Conservation (phyloP, 2,113 vertebrate genomes). For the Paradoxurus hermaphroditus region DNA sequence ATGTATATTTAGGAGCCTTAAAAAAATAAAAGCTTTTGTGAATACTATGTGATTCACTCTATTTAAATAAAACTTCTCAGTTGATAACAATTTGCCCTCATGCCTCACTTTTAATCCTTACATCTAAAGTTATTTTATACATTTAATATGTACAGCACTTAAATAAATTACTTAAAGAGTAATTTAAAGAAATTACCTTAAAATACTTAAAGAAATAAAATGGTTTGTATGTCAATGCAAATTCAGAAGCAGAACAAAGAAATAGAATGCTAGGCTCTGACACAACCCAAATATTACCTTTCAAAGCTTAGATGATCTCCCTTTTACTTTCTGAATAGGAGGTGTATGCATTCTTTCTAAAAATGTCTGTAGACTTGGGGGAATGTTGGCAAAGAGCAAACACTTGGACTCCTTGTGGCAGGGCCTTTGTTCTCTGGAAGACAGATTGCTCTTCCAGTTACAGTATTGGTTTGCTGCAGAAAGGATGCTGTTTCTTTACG, state of each 20-base stretch:
- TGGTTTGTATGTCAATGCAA: constrained; percentile 40
- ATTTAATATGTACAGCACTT: constrained; percentile 23
- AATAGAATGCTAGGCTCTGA: background rate
- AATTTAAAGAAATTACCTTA: constrained; percentile 32
- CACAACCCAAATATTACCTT: constrained; percentile 47
- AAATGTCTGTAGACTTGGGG: background rate
- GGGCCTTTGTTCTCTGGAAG: background rate
- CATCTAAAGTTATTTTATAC: background rate
- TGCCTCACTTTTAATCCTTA: background rate
- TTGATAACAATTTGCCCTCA: background rate
- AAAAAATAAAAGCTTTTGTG: background rate
- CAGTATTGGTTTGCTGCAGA: background rate
- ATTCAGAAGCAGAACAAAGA: constrained; percentile 51
- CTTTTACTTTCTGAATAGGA: background rate
- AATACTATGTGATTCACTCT: background rate
- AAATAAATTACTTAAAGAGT: background rate
- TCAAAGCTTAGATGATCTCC: background rate
- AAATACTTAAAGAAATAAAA: constrained; percentile 52
- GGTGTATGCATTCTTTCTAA: background rate
- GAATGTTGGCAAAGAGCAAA: background rate
- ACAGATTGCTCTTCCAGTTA: background rate
- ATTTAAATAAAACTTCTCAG: constrained; percentile 14
- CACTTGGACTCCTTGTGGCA: background rate
- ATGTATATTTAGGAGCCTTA: background rate
- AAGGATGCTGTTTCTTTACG: background rate